Conservation (phyloP, 2,797 vertebrate genomes). For the Spondyliosoma cantharus region DNA sequence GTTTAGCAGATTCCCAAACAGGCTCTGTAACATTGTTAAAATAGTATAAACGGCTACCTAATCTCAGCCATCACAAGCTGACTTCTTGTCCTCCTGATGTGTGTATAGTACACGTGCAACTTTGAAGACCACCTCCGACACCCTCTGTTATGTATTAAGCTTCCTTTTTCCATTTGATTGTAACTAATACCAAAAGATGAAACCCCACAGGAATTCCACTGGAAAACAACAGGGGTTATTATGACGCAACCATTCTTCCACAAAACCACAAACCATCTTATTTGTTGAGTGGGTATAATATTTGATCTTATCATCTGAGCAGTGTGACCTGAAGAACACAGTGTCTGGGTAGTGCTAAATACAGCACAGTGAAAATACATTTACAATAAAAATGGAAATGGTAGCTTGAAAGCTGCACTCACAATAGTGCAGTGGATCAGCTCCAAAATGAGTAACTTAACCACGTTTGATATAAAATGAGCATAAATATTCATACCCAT, state of each 20-base stretch:
- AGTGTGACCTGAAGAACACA: conserved; percentile 2
- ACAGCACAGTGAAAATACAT: not conserved
- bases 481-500: not conserved
- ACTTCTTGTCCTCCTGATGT: too few species aligned
- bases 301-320: conserved; percentile 24
- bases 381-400: not conserved
- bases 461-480: not conserved
- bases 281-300: conserved; percentile 14
- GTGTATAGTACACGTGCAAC: not conserved
- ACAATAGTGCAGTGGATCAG: not conserved
- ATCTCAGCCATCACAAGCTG: not conserved
- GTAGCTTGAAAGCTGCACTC: not conserved
- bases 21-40: not conserved
- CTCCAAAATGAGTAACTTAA: not conserved
- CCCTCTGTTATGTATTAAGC: conserved; percentile 34
- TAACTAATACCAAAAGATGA: conserved; percentile 34
- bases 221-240: not conserved
- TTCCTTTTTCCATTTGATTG: conserved; percentile 4
- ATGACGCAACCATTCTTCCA: conserved; percentile 8
- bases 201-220: conserved; percentile 9
- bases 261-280: conserved; percentile 33
- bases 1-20: not conserved
- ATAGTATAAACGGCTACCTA: not conserved
- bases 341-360: not conserved
- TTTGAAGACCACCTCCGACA: conserved; percentile 18